Base-by-base conservation (phyloP, 2,888 invertebrate species). In the Liposcelis brunnea region DNA sequence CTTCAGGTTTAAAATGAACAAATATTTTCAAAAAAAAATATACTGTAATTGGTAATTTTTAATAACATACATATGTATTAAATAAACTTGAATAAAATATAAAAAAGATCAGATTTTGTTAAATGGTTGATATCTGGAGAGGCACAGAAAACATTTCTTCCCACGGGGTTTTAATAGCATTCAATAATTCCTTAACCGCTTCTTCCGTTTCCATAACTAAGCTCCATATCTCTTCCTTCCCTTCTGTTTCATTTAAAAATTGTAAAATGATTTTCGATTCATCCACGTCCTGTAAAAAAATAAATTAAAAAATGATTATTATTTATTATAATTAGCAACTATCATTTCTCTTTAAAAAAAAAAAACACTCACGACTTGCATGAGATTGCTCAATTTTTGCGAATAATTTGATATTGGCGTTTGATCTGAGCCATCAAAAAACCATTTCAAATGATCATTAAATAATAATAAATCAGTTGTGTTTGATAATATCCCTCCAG, bases 121-220 rank as follows among this genome's bases (percentile, higher is more conserved):
- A 26, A 8, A 26, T 8, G 8, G 26, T 6, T 35, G 35, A 35
- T 35, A 40, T 18, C 7, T 40, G 40, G 3, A 40, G 19, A 14
- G 40, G 40, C 19, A 40, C 40, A 21, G 40, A 40, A 19, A 40
- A 40, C 21, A 40, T 12, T 16, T 40, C 40, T 19, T 40, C 40
- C 40, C 40, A 40, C 7, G 40, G 40, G 11, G 5, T 6, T 21
- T 40, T 40, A 8, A 40, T 5, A 12, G 40, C 40, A 18, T 40
- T 19, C 6, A 40, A n/a, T 16, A 40, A n/a, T n/a, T n/a, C 16
- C 7, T 14, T 79, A 77, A 54, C 75, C 77, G 21, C 73, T 69
- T 14, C 70, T 68, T 15, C 72, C 65, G 64, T 75, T 74, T 2
- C 74, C 74, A 66, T 75, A 75, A n/a, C 72, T 65, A 53, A 48